Evolutionary conservation across 2,888 invertebrate genomes (phyloP).

Genomic region (Trachelus troglodyta): DNA sequence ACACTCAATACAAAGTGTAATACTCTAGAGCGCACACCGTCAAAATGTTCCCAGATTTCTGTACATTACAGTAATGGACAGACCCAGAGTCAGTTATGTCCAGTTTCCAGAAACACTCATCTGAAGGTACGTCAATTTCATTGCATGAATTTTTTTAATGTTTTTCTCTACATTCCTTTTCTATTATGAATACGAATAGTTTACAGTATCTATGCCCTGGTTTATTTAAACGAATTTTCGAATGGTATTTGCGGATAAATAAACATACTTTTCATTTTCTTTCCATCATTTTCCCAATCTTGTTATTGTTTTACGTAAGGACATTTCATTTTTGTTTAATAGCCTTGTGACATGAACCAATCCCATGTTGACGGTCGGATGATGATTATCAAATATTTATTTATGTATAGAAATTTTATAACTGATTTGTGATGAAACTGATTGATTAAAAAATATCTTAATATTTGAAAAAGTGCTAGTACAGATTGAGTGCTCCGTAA

Average conservation of each 20-base stretch:
- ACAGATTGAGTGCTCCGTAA: too few species aligned
- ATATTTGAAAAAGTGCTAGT: too few species aligned
- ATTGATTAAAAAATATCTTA: too few species aligned
- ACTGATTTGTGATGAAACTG: too few species aligned
- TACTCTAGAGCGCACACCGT: constrained; percentile 59
- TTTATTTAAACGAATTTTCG: neutral
- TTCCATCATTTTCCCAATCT: neutral
- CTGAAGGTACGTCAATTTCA: constrained; percentile 51
- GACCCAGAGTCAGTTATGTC: constrained; percentile 59
- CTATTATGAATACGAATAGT: neutral
- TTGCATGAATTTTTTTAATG: constrained; percentile 10
- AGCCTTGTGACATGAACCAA: too few species aligned
- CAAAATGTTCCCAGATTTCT: constrained; percentile 57
- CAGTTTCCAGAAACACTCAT: constrained; percentile 51
- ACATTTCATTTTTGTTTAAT: too few species aligned
- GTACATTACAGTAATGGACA: constrained; percentile 62
- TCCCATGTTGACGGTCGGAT: too few species aligned
- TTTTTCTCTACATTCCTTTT: constrained; percentile 3
- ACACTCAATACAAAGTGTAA: constrained; percentile 61
- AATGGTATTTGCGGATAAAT: too few species aligned
- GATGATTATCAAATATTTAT: too few species aligned
- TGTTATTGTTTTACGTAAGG: neutral
- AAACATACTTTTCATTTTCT: neutral
- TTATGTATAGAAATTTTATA: too few species aligned
- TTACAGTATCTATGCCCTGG: neutral